Percentiles rank a stretch among this genome's conserved stretches.
Conservation (phyloP, 2,113 vertebrate species). For the Notothenia rossii region DNA sequence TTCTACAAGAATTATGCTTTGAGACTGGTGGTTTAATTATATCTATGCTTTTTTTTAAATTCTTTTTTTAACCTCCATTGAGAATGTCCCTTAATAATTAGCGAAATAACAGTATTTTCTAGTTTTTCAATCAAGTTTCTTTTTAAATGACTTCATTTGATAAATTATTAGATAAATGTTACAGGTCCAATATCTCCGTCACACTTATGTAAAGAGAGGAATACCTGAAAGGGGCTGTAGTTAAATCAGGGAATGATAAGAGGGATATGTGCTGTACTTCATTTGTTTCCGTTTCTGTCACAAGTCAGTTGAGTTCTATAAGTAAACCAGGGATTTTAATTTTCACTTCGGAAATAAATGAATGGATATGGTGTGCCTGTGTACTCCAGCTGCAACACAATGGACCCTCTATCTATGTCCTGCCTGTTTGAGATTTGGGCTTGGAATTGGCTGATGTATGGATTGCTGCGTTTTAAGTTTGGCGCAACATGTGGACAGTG, state of each 20-base stretch:
- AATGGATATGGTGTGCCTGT: background rate
- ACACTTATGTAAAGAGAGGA: no score
- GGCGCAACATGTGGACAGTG: background rate
- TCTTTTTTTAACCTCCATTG: no score
- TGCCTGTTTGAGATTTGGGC: constrained; percentile 26
- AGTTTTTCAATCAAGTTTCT: no score
- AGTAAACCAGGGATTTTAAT: constrained; percentile 1
- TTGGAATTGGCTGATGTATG: constrained; percentile 7
- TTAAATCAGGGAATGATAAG: background rate
- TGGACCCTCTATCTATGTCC: background rate
- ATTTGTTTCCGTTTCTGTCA: constrained; percentile 3
- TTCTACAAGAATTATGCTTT: no score
- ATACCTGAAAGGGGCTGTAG: no score
- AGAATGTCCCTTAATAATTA: no score
- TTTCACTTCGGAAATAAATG: background rate
- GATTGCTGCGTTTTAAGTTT: constrained; percentile 13
- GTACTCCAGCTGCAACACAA: background rate
- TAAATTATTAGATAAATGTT: background rate
- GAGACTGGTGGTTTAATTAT: no score
- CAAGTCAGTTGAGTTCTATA: constrained; percentile 5
- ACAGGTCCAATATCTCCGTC: no score
- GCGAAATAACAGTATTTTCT: background rate
- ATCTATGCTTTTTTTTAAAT: no score
- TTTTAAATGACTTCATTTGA: background rate
- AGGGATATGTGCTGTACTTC: background rate